Base-by-base conservation (phyloP, 2,797 vertebrate species). In the Oophaga sylvatica region DNA sequence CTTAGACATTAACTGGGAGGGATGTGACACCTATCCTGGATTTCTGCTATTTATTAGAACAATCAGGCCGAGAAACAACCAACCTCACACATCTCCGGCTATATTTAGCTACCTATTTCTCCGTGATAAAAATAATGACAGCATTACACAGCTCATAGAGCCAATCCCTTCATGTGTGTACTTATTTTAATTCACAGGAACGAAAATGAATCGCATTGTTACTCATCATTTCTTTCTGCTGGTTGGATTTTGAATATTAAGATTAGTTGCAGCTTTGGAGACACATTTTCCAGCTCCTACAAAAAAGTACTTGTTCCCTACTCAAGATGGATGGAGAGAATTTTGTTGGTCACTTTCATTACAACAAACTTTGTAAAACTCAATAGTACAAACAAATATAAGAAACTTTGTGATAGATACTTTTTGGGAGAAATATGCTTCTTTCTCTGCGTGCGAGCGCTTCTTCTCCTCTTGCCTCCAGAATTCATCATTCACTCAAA, bases 111-210 rank as follows among this genome's bases (percentile, higher is more conserved):
- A 70, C 87, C 48, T 83, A 78, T 59, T 78, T 83, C 70, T 41
- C 13, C 68, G 86, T 35, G 63, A 80, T 88, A 88, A 79, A 83
- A 83, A 88, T 84, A 88, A 88, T 84, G 76, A 71, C 76, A 84
- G 62, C 73, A 79, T 83, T 87, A 87, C 81, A 87, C 70, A 82
- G 63, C 75, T 80, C 75, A 71, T 71, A 56, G 71, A 73, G 56
- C 81, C 57, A 22, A 41, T 88, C 81, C 81, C 76, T 84, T 84
- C 53, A 84, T 77, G 59, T 70, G 80, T 83, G 57, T 26, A 76
- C 68, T 26, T 56, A 78, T 41, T 87, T 22, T 26, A 60, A 87
- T 80, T 53, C 78, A 73, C 65, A 75, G 79, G 31, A 81, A 86
- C 67, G 13, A 80, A 62, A 86, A 78, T 71, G 78, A 81, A 80